Percentiles rank a stretch among this genome's conserved stretches.
Conservation (phyloP, 1,140 invertebrate species). For the Homarus americanus region DNA sequence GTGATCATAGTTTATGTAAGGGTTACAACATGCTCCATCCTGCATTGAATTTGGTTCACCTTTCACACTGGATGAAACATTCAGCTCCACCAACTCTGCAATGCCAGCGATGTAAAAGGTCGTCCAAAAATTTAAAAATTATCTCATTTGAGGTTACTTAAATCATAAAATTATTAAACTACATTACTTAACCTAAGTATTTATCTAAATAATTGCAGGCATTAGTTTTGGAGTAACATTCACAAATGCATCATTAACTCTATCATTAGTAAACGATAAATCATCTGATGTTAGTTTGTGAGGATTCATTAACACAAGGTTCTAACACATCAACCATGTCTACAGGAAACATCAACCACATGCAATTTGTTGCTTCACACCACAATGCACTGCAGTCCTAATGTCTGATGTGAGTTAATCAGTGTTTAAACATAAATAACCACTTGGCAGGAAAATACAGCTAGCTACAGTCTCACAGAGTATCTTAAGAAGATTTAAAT, state of each 20-base stretch:
- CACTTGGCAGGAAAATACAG: neutral
- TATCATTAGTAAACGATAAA: neutral
- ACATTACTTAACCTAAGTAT: neutral
- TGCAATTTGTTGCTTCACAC: neutral
- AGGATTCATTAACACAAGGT: conserved; percentile 58
- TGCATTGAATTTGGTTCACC: neutral
- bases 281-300: conserved; percentile 27
- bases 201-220: neutral
- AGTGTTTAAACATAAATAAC: neutral
- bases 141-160: neutral
- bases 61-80: neutral
- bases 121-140: neutral
- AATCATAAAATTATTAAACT: neutral
- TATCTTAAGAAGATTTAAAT: neutral
- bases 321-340: conserved; percentile 52
- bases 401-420: conserved; percentile 4
- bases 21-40: neutral
- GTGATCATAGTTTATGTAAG: neutral
- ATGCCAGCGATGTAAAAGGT: neutral
- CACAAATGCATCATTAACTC: neutral
- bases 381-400: neutral
- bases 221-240: neutral
- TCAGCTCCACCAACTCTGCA: neutral
- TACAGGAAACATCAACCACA: neutral
- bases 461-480: neutral